Evolutionary conservation across 2,888 invertebrate species (phyloP).

Genomic region (Poecilobothrus nobilitatus): DNA sequence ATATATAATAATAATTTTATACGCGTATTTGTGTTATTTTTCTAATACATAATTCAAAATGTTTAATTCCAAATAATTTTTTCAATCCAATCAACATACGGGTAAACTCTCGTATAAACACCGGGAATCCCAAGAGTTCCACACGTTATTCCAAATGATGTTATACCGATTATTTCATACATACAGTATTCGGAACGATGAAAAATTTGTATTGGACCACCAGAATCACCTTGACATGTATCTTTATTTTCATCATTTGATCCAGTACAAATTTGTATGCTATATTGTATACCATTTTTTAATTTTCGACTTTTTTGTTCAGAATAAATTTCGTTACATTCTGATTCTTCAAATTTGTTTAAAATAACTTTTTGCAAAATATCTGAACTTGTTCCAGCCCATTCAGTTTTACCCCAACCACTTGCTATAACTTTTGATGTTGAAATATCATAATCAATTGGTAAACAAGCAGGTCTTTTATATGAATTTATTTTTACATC

Average conservation of each 20-base stretch:
- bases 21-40: too few species aligned
- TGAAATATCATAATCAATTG: conserved; percentile 27
- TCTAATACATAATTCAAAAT: too few species aligned
- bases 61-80: conserved; percentile 46
- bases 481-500: conserved; percentile 38
- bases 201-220: conserved; percentile 52
- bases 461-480: conserved; percentile 46
- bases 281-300: conserved; percentile 42
- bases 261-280: conserved; percentile 51
- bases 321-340: conserved; percentile 38
- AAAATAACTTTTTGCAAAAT: conserved; percentile 48
- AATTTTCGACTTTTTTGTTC: conserved; percentile 25
- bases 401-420: conserved; percentile 46
- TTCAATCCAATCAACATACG: conserved; percentile 54
- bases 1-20: too few species aligned
- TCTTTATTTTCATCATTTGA: conserved; percentile 41
- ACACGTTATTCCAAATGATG: conserved; percentile 45
- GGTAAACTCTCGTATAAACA: conserved; percentile 51
- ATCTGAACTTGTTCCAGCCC: conserved; percentile 29
- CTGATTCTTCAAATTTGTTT: conserved; percentile 35
- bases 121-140: conserved; percentile 45
- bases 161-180: conserved; percentile 47
- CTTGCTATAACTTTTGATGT: conserved; percentile 37
- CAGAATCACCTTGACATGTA: conserved; percentile 56
- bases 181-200: conserved; percentile 40